phyloP scores from a whole-genome alignment of 2,888 invertebrate species.

The Subacronicta megacephala region DNA sequence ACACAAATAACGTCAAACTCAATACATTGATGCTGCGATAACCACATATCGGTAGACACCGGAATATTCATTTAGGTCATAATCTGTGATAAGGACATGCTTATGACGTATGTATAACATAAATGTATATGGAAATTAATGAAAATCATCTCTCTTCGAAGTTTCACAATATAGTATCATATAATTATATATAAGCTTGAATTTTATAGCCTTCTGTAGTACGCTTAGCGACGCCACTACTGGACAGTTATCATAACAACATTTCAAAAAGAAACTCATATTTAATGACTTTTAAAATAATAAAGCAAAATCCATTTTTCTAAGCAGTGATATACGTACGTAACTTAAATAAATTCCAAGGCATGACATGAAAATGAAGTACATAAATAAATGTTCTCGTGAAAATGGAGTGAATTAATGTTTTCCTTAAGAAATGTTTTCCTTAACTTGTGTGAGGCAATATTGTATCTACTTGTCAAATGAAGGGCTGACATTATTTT shows the following conservation, averaged over 20 bases:
- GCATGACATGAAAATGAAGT: no score
- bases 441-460: no score
- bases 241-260: slow-evolving; percentile 32
- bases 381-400: no score
- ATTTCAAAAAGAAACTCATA: background rate
- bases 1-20: slow-evolving; percentile 31
- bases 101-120: slow-evolving; percentile 78
- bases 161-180: slow-evolving; percentile 61
- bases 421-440: no score
- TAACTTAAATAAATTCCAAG: no score
- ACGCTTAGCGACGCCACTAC: slow-evolving; percentile 80
- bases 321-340: background rate
- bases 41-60: slow-evolving; percentile 84
- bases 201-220: slow-evolving; percentile 87
- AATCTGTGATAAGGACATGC: slow-evolving; percentile 88
- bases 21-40: slow-evolving; percentile 60
- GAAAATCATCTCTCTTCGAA: slow-evolving; percentile 67
- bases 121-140: slow-evolving; percentile 53
- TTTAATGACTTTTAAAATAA: background rate
- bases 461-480: background rate
- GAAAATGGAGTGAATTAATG: no score
- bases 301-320: background rate
- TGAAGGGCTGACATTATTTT: background rate
- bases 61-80: slow-evolving; percentile 78
- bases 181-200: slow-evolving; percentile 77